Conservation (phyloP, 2,888 invertebrate species). For the Sylvicola cinctus region DNA sequence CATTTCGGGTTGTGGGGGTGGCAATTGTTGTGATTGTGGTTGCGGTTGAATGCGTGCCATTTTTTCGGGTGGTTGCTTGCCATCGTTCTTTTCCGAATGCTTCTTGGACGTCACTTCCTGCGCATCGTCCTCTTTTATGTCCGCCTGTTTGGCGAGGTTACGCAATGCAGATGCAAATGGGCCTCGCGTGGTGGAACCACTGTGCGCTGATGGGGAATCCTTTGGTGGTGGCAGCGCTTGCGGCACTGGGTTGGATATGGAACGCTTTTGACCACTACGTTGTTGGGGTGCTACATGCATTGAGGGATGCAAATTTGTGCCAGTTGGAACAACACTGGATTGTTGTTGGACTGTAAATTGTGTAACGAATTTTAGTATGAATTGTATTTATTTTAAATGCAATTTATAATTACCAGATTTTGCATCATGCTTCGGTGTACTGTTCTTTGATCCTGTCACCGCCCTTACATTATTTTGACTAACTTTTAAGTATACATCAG, state of each 20-base stretch:
- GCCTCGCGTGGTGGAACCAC: slow-evolving; percentile 33
- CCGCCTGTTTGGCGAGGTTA: slow-evolving; percentile 80
- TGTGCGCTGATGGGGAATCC: slow-evolving; percentile 7
- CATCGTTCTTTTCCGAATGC: slow-evolving; percentile 1
- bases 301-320: no score
- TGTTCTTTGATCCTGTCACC: no score
- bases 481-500: slow-evolving; percentile 32
- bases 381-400: no score
- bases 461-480: no score
- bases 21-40: slow-evolving; percentile 36
- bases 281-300: no score
- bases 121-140: slow-evolving; percentile 43
- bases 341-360: no score
- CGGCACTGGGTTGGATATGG: no score
- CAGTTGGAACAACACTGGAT: no score
- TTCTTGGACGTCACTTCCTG: background rate
- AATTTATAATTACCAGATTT: no score
- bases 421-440: no score
- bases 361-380: no score
- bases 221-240: slow-evolving; percentile 13
- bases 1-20: slow-evolving; percentile 32
- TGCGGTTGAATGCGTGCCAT: slow-evolving; percentile 26
- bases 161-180: slow-evolving; percentile 84
- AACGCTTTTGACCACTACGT: no score
- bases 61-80: slow-evolving; percentile 23